phyloP scores from a whole-genome alignment of 2,113 vertebrate genomes.

The Bos javanicus region DNA sequence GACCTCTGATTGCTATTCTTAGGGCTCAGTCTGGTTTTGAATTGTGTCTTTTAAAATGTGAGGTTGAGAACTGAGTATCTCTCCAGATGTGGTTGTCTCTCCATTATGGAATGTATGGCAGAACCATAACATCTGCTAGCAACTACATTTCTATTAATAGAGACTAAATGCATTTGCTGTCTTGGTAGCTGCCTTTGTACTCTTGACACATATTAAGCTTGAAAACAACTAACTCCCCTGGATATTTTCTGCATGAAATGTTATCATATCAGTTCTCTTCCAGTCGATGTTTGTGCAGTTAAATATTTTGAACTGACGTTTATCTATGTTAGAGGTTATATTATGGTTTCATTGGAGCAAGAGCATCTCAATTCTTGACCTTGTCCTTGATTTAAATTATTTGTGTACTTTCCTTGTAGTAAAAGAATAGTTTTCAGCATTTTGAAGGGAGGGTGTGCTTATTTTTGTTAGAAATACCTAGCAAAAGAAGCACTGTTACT shows the following conservation, averaged over 20 bases:
- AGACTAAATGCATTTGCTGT: slow-evolving; percentile 18
- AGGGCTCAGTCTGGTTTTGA: slow-evolving; percentile 37
- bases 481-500: neutral
- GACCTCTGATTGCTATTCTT: slow-evolving; percentile 28
- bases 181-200: neutral
- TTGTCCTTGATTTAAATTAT: slow-evolving; percentile 50
- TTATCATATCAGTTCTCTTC: slow-evolving; percentile 15
- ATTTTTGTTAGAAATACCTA: slow-evolving; percentile 32
- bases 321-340: slow-evolving; percentile 44
- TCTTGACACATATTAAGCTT: slow-evolving; percentile 22
- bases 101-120: neutral
- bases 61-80: neutral
- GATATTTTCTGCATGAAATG: slow-evolving; percentile 44
- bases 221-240: neutral
- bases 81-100: neutral
- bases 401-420: neutral
- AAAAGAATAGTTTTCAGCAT: slow-evolving; percentile 20
- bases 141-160: slow-evolving; percentile 41
- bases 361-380: slow-evolving; percentile 44
- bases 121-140: neutral
- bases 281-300: slow-evolving; percentile 37
- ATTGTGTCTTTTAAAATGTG: slow-evolving; percentile 38
- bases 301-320: slow-evolving; percentile 35
- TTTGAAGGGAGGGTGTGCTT: neutral
- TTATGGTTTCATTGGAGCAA: slow-evolving; percentile 16